Percentiles rank a stretch among this genome's conserved stretches.
These are phyloP conservation scores for Palythoa grandiflora DNA, from an alignment of 92 coral and sea anemone species.

Conservation along the genomic window DNA sequence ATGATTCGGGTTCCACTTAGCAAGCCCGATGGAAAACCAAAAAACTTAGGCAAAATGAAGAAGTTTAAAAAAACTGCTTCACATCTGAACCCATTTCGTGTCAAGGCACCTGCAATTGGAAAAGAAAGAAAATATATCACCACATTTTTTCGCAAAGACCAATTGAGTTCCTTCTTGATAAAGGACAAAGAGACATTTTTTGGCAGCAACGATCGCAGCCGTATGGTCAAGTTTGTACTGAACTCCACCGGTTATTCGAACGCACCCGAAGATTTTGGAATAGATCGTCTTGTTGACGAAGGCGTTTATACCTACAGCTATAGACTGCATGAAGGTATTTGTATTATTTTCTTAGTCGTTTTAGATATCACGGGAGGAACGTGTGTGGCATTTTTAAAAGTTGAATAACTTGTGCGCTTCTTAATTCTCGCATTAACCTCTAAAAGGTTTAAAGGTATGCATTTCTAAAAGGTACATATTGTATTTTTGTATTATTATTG, in stretches of 20 bases:
- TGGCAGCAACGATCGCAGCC: conserved; percentile 63
- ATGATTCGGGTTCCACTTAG: conserved; percentile 70
- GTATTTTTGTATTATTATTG: too few species aligned
- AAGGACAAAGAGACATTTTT: conserved; percentile 72
- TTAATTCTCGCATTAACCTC: too few species aligned
- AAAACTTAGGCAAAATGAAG: conserved; percentile 53
- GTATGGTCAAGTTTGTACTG: conserved; percentile 66
- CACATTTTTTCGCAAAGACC: conserved; percentile 68
- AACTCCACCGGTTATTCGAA: conserved; percentile 49
- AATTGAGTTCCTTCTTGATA: conserved; percentile 54
- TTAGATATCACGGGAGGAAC: too few species aligned
- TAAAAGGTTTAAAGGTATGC: too few species aligned
- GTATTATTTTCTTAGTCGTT: background rate
- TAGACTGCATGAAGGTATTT: conserved; percentile 64
- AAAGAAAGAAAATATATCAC: conserved; percentile 70
- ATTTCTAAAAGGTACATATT: too few species aligned
- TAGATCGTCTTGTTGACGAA: conserved; percentile 51
- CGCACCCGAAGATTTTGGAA: conserved; percentile 58
- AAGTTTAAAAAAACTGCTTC: conserved; percentile 36
- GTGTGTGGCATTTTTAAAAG: too few species aligned
- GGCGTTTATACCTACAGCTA: conserved; percentile 54
- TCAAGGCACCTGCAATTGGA: conserved; percentile 43
- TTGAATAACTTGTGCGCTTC: too few species aligned
- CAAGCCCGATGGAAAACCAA: conserved; percentile 47
- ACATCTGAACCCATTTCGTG: conserved; percentile 65